Conservation (phyloP, 2,888 invertebrate genomes). For the Dynastes grantii region DNA sequence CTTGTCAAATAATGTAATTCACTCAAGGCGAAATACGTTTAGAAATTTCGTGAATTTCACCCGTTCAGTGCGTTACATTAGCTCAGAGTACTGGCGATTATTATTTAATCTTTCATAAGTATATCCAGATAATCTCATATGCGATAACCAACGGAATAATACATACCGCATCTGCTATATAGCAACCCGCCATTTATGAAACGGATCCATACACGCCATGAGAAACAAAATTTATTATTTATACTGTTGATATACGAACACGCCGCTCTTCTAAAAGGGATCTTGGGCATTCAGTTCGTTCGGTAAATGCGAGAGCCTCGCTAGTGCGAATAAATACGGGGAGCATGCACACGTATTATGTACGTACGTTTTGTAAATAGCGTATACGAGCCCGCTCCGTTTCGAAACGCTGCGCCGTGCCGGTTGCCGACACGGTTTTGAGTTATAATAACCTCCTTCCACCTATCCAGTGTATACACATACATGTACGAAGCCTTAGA, state of each 20-base stretch:
- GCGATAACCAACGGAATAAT: too few relatives aligned
- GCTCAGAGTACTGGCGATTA: too few relatives aligned
- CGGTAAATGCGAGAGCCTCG: background rate
- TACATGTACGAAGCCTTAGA: constrained; percentile 35
- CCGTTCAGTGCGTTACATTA: too few relatives aligned
- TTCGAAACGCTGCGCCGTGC: too few relatives aligned
- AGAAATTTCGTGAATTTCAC: too few relatives aligned
- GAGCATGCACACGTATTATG: background rate
- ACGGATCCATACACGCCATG: background rate
- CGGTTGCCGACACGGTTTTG: constrained; percentile 1
- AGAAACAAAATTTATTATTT: constrained; percentile 2
- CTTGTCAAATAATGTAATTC: too few relatives aligned
- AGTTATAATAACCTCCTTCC: constrained; percentile 25
- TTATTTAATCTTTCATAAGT: too few relatives aligned
- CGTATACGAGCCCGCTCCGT: too few relatives aligned
- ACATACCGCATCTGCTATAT: too few relatives aligned
- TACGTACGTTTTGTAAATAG: background rate
- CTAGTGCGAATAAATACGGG: background rate
- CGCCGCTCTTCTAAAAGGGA: background rate
- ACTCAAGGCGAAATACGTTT: too few relatives aligned
- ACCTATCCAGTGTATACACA: background rate
- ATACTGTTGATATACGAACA: background rate
- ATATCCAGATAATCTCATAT: too few relatives aligned
- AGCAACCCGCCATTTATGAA: background rate
- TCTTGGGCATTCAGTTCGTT: background rate